Percentiles rank a stretch among this genome's conserved stretches.
Conservation (phyloP, 2,888 invertebrate genomes). For the Drosophila mayaguana region DNA sequence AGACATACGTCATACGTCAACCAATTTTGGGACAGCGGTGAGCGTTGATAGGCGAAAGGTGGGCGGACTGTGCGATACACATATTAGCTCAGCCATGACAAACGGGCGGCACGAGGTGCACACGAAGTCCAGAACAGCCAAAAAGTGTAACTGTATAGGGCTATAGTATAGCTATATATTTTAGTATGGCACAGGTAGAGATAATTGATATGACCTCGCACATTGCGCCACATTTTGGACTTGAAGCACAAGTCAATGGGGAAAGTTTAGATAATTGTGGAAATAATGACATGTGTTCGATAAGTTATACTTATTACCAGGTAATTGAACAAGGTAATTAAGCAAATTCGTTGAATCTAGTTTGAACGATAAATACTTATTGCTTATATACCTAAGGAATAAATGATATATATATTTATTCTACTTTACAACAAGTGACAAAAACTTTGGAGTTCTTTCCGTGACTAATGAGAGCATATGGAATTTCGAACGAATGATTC, state of each 20-base stretch:
- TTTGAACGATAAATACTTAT: not conserved
- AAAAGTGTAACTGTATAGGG: not conserved
- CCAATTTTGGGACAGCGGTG: conserved; percentile 18
- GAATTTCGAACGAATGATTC: not conserved
- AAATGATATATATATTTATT: not conserved
- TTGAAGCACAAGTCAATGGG: conserved; percentile 18
- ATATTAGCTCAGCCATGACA: conserved; percentile 47
- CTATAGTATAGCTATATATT: not conserved
- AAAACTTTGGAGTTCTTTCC: not conserved
- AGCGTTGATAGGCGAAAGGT: conserved; percentile 19
- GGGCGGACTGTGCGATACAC: conserved; percentile 39
- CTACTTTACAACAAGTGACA: not conserved
- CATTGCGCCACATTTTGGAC: conserved; percentile 14
- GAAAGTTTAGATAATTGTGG: conserved; percentile 9
- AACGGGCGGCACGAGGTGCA: conserved; percentile 15
- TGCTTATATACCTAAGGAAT: not conserved
- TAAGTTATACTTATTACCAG: not conserved
- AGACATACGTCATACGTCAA: conserved; percentile 28
- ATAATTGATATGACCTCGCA: conserved; percentile 42
- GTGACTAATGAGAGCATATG: not conserved
- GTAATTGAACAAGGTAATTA: conserved; percentile 1
- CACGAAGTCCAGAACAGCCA: not conserved
- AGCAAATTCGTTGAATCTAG: not conserved
- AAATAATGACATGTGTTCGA: conserved; percentile 11
- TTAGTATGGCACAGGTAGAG: conserved; percentile 18